Conservation (phyloP, 2,888 invertebrate genomes). For the Octodonta nipae region DNA sequence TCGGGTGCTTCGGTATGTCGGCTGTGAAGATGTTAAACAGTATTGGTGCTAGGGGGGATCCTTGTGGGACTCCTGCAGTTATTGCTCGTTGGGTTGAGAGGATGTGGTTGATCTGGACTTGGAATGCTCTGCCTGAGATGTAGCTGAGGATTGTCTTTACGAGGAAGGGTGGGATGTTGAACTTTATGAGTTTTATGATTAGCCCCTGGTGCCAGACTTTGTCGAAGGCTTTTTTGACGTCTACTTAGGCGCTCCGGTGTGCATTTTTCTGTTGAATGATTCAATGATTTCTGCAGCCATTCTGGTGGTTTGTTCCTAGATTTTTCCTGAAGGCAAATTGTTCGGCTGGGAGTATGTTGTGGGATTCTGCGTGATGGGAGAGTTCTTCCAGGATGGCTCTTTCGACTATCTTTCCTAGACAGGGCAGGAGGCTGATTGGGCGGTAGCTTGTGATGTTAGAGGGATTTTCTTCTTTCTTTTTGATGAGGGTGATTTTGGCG, state of each 20-base stretch:
- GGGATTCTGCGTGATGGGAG: no score
- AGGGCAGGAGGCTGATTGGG: background rate
- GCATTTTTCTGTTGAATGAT: no score
- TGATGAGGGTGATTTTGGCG: background rate
- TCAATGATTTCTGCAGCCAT: background rate
- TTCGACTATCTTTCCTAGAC: background rate
- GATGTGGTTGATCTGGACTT: no score
- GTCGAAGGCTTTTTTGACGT: constrained; percentile 1
- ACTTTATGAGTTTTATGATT: background rate
- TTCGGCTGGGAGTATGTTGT: background rate
- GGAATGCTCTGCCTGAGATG: no score
- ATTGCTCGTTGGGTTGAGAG: no score
- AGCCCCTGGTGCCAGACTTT: background rate
- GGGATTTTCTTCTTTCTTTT: background rate
- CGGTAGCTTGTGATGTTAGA: background rate
- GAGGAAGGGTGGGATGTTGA: no score
- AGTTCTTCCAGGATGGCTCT: background rate
- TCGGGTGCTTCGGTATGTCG: no score
- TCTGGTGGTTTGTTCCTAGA: background rate
- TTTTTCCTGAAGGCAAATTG: background rate
- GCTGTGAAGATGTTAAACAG: no score
- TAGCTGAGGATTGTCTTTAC: no score
- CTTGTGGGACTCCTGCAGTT: no score
- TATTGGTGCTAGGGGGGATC: no score
- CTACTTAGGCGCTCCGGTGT: no score